A percentile compares a stretch with the other conserved stretches of the same genome.
These are phyloP conservation scores for Vanacampus margaritifer DNA, from an alignment of 2,113 vertebrate genomes.

Conservation along the genomic window DNA sequence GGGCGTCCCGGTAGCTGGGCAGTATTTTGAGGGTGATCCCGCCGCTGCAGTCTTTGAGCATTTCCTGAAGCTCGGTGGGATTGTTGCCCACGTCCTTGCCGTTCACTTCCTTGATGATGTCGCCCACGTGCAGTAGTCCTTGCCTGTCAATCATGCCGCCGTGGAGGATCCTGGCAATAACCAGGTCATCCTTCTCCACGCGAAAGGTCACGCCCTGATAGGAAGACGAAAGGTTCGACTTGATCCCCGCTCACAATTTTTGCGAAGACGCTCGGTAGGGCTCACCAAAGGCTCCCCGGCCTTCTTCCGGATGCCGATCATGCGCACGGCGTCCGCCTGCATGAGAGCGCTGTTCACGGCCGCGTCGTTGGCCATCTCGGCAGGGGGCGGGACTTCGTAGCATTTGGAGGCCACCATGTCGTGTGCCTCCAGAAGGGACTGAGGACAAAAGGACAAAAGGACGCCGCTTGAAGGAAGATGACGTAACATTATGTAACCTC, in stretches of 20 bases:
- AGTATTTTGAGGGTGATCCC: constrained; percentile 95
- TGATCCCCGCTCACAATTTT: not conserved
- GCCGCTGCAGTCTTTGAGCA: constrained; percentile 91
- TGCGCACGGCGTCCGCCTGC: constrained; percentile 93
- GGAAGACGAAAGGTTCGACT: not conserved
- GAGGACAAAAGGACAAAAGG: constrained; percentile 6
- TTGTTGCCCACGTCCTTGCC: constrained; percentile 96
- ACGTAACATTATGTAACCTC: too few relatives aligned
- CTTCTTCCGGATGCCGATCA: constrained; percentile 97
- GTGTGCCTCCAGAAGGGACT: constrained; percentile 95
- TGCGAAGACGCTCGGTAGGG: not conserved
- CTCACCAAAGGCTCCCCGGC: constrained; percentile 93
- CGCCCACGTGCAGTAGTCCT: constrained; percentile 93
- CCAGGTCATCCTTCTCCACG: constrained; percentile 91
- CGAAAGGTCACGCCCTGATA: constrained; percentile 92
- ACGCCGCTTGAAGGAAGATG: not conserved
- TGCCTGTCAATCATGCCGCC: constrained; percentile 97
- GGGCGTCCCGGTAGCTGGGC: constrained; percentile 90
- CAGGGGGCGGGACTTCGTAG: constrained; percentile 85
- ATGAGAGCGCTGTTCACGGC: constrained; percentile 78
- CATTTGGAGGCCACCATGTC: constrained; percentile 97
- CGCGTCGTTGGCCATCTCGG: constrained; percentile 81
- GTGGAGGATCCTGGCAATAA: constrained; percentile 93
- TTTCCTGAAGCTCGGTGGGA: constrained; percentile 91
- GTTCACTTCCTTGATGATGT: constrained; percentile 97